Evolutionary conservation across 2,888 invertebrate genomes (phyloP).

Genomic region (Pachliopta kotzebuea): DNA sequence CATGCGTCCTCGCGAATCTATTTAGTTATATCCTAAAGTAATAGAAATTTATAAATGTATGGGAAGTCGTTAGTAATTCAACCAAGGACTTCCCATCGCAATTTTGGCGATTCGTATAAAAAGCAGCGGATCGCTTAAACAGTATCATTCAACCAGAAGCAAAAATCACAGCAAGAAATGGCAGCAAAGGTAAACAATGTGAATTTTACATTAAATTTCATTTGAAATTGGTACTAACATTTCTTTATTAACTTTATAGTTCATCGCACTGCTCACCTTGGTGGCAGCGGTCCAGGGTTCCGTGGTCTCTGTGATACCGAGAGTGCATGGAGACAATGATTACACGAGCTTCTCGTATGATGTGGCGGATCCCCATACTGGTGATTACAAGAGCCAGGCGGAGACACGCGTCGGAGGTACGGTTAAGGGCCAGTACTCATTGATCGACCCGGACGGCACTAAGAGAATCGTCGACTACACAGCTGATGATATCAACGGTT

Average conservation of each 20-base stretch:
- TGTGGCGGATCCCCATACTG: conserved; percentile 77
- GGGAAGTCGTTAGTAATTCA: neutral
- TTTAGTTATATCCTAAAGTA: neutral
- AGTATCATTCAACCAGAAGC: conserved; percentile 2
- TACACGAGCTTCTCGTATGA: conserved; percentile 73
- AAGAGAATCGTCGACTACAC: conserved; percentile 78
- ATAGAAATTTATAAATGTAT: neutral
- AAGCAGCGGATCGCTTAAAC: neutral
- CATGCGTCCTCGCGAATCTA: too few relatives aligned
- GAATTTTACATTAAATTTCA: too few relatives aligned
- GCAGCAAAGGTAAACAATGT: conserved; percentile 4
- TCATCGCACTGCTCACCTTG: conserved; percentile 65
- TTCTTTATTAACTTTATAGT: conserved; percentile 49
- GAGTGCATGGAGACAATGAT: conserved; percentile 50
- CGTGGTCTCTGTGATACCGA: conserved; percentile 75
- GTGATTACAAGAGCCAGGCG: conserved; percentile 78
- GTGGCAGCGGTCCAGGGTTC: conserved; percentile 62
- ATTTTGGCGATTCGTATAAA: conserved; percentile 9
- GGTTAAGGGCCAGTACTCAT: conserved; percentile 77
- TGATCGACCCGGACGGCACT: conserved; percentile 76
- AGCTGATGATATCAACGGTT: conserved; percentile 74
- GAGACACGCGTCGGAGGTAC: conserved; percentile 73
- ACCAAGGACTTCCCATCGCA: conserved; percentile 11
- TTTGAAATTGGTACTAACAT: too few relatives aligned
- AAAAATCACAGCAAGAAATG: neutral